Percentiles rank a stretch among this genome's conserved stretches.
phyloP scores from a whole-genome alignment of 64 coral and sea anemone species.

The Porites australiensis region DNA sequence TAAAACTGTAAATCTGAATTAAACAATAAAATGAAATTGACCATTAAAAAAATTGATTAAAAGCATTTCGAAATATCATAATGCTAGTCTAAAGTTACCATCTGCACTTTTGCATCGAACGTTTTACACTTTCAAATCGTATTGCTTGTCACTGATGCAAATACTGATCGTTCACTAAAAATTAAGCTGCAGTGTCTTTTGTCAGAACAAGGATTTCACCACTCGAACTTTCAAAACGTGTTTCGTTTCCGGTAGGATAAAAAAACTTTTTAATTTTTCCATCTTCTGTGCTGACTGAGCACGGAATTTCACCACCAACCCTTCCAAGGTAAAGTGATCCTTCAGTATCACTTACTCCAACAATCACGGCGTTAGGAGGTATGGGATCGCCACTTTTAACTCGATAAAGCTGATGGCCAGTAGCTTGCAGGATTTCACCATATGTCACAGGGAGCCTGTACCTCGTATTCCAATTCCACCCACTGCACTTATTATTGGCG shows the following conservation, averaged over 20 bases:
- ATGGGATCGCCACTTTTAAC: neutral
- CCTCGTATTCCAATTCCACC: neutral
- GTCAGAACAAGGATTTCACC: neutral
- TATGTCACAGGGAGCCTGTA: too few relatives aligned
- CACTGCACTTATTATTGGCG: neutral
- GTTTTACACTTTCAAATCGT: too few relatives aligned
- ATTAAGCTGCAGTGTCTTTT: neutral
- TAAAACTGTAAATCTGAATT: too few relatives aligned
- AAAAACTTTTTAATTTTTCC: neutral
- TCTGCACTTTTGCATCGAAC: too few relatives aligned
- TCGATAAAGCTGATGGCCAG: neutral
- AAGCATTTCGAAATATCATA: too few relatives aligned
- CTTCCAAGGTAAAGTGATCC: conserved; percentile 10
- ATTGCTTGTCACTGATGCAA: too few relatives aligned
- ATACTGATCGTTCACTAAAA: too few relatives aligned
- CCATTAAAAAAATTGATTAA: too few relatives aligned
- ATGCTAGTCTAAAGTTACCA: too few relatives aligned
- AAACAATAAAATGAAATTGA: too few relatives aligned
- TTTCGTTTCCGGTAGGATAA: neutral
- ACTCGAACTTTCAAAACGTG: neutral
- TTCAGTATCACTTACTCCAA: neutral
- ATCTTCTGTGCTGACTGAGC: neutral
- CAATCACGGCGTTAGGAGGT: neutral
- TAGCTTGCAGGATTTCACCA: neutral
- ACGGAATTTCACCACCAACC: neutral